Evolutionary conservation across 2,797 vertebrate species (phyloP).

Genomic region (Delichon dasypus): DNA sequence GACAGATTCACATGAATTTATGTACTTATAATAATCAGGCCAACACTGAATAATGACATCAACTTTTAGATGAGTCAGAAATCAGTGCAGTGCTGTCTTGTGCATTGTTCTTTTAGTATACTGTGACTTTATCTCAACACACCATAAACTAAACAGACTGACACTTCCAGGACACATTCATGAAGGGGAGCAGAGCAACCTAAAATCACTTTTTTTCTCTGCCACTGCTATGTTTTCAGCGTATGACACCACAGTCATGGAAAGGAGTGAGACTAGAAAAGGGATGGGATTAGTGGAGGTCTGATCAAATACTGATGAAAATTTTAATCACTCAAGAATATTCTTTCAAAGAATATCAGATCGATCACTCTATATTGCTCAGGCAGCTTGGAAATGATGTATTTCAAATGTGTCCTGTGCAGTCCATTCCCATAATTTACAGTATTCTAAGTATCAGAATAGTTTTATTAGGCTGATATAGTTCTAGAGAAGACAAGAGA

Average conservation of each 20-base stretch:
- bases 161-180: conserved; percentile 10
- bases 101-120: conserved; percentile 7
- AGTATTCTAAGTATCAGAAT: neutral
- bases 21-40: neutral
- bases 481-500: neutral
- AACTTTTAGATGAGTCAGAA: conserved; percentile 20
- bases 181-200: neutral
- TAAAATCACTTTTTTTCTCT: neutral
- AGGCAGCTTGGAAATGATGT: neutral
- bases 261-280: neutral
- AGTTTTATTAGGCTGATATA: neutral
- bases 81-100: neutral
- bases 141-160: conserved; percentile 14
- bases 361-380: neutral
- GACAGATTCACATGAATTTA: neutral
- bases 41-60: neutral
- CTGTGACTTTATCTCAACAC: neutral
- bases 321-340: neutral
- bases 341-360: neutral
- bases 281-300: neutral
- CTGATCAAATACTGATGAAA: neutral
- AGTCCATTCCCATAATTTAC: neutral
- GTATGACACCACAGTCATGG: neutral
- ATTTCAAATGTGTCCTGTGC: neutral
- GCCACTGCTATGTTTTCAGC: neutral